Evolutionary conservation across 2,888 invertebrate genomes (phyloP).

Genomic region (Drosophila rubida): DNA sequence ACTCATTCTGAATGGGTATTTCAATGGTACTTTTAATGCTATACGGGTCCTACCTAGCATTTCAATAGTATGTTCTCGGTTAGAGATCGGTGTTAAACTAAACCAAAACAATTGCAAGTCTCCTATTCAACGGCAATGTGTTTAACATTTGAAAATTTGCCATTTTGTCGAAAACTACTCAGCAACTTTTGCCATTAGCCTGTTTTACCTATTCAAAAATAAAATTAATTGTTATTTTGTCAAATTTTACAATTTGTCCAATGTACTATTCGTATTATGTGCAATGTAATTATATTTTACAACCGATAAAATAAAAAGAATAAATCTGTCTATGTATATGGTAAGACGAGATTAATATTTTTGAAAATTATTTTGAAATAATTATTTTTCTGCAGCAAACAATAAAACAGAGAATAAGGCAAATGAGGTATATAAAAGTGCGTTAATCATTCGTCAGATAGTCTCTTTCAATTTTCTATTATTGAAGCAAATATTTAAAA

Average conservation of each 20-base stretch:
- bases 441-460: too few relatives aligned
- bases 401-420: too few relatives aligned
- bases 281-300: background rate
- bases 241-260: background rate
- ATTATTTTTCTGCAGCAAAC: too few relatives aligned
- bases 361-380: too few relatives aligned
- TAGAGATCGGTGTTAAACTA: conserved; percentile 11
- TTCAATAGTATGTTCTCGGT: conserved; percentile 8
- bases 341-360: too few relatives aligned
- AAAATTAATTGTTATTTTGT: background rate
- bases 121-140: conserved; percentile 7
- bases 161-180: conserved; percentile 4
- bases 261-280: background rate
- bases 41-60: conserved; percentile 20
- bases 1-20: conserved; percentile 43
- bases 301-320: too few relatives aligned
- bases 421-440: too few relatives aligned
- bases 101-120: conserved; percentile 25
- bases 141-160: conserved; percentile 15
- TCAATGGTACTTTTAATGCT: conserved; percentile 17
- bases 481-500: too few relatives aligned
- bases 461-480: too few relatives aligned
- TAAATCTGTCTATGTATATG: too few relatives aligned
- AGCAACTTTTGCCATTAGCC: background rate
- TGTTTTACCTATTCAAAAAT: background rate